Base-by-base conservation (phyloP, 2,888 invertebrate species). In the Smittia sp. region DNA sequence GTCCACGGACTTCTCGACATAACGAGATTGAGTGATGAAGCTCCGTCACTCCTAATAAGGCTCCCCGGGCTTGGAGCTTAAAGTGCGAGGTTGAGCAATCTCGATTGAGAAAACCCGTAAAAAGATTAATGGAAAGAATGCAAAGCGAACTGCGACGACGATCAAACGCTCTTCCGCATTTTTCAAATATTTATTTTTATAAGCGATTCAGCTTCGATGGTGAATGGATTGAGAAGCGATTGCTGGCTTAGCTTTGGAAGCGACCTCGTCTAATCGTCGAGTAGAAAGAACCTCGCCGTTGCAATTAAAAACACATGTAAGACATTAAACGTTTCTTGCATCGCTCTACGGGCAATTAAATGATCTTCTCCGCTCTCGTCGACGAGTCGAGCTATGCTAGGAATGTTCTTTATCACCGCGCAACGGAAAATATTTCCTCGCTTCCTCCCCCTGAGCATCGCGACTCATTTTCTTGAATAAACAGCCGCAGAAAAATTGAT, bases 91-190 rank as follows among this genome's bases (percentile, higher is more conserved):
- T 46, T 46, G n/a, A 46, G 46, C 46, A 15, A n/a, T 46, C 32
- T 3, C 32, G 32, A 32, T 32, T 32, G 32, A 32, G 32, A 32
- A 32, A 13, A 46, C 46, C n/a, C 46, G 46, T 46, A 15, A 15
- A 46, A 46, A 46, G 46, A 46, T 46, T 46, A 46, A 32, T 32
- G 32, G 32, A 9, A 32, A 15, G 46, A 46, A 46, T 46, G 46
- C 46, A 46, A 25, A 63, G 27, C 63, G 27, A 27, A 24, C 22
- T n/a, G 22, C 22, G 58, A 18, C 6, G 63, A 27, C 27, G 58
- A 58, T 58, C 58, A 20, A 15, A 68, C 11, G 41, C 41, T 54
- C 69, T 69, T 69, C 69, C 69, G 69, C 69, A 69, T 69, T 27
- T 69, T 69, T 69, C 20, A 32, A 69, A 69, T 69, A 69, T 69